Evolutionary conservation across 2,888 invertebrate species (phyloP).

Genomic region (Luffia ferchaultella): DNA sequence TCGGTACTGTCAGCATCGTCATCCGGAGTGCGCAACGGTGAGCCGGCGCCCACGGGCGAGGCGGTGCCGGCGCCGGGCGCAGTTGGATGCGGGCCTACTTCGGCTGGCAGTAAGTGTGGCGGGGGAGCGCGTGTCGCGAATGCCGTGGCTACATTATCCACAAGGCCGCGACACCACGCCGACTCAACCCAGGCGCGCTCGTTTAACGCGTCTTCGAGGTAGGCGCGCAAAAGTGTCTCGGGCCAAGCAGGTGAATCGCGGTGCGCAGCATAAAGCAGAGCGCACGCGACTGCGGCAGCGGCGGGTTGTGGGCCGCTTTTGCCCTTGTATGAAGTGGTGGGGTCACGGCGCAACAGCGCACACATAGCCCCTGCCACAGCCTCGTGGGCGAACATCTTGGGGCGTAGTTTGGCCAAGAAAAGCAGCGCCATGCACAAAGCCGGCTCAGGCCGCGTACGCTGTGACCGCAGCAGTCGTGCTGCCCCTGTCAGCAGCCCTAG

Average conservation of each 20-base stretch:
- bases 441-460: slow-evolving; percentile 85
- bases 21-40: slow-evolving; percentile 56
- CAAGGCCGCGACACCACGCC: slow-evolving; percentile 88
- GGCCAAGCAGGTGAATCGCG: slow-evolving; percentile 90
- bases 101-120: slow-evolving; percentile 71
- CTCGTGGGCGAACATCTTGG: slow-evolving; percentile 79
- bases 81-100: too few species aligned
- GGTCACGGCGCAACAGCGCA: slow-evolving; percentile 82
- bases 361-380: slow-evolving; percentile 80
- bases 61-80: too few species aligned
- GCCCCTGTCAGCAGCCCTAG: slow-evolving; percentile 85
- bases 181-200: slow-evolving; percentile 96
- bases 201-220: slow-evolving; percentile 93
- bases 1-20: slow-evolving; percentile 69
- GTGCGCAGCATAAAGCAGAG: slow-evolving; percentile 83
- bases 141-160: slow-evolving; percentile 88
- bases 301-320: slow-evolving; percentile 78
- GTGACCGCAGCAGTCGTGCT: slow-evolving; percentile 79
- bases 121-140: slow-evolving; percentile 84
- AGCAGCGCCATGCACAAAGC: slow-evolving; percentile 80
- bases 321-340: slow-evolving; percentile 73
- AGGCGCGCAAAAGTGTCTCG: slow-evolving; percentile 83
- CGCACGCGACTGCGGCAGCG: slow-evolving; percentile 84
- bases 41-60: slow-evolving; percentile 61
- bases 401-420: slow-evolving; percentile 81